These are phyloP conservation scores for Hypsibius dujardini DNA, from an alignment of 1,140 invertebrate species.

Conservation along the genomic window DNA sequence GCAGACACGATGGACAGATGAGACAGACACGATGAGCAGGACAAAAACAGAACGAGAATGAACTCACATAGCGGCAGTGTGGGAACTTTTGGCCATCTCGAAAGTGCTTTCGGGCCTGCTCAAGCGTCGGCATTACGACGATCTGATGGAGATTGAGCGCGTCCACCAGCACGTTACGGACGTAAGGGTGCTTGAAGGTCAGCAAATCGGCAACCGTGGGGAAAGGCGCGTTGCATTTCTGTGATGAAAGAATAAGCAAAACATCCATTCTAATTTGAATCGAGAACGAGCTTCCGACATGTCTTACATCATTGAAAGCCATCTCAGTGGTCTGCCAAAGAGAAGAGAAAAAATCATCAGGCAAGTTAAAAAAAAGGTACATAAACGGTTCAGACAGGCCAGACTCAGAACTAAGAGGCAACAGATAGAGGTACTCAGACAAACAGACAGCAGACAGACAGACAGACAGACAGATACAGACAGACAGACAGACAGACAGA, in stretches of 20 bases:
- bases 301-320: constrained; percentile 14
- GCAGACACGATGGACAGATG: too few relatives aligned
- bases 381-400: too few relatives aligned
- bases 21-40: too few relatives aligned
- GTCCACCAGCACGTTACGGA: not conserved
- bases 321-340: not conserved
- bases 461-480: too few relatives aligned
- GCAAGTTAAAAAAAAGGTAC: too few relatives aligned
- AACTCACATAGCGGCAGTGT: not conserved
- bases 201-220: not conserved
- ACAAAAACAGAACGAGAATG: too few relatives aligned
- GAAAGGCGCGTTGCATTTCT: not conserved
- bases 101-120: not conserved
- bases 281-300: not conserved
- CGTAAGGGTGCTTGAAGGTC: constrained; percentile 11
- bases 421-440: too few relatives aligned
- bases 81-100: not conserved
- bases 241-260: not conserved
- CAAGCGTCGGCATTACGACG: not conserved
- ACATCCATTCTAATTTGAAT: not conserved
- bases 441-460: too few relatives aligned
- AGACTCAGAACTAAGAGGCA: too few relatives aligned
- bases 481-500: not conserved
- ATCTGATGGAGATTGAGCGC: not conserved
- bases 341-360: too few relatives aligned